Base-by-base conservation (phyloP, 2,797 vertebrate species). In the Adelosebastes latens region DNA sequence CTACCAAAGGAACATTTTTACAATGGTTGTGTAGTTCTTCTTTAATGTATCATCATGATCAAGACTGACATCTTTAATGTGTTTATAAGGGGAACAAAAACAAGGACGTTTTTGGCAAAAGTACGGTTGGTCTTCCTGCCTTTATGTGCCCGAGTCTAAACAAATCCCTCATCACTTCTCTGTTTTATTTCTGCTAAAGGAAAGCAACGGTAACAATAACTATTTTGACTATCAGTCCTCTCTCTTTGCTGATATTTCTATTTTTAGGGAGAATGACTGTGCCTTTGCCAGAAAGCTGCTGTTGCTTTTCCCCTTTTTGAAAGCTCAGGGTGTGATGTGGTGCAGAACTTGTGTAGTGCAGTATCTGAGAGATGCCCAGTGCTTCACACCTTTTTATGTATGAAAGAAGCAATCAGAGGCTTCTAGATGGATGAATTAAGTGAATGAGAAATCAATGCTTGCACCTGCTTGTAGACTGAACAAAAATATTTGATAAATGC, bases 201-300 rank as follows among this genome's bases (percentile, higher is more conserved):
- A 91, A 90, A 87, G 83, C 82, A 91, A 93, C 90, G 88, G 93
- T 93, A 91, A 83, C 63, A 66, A 39, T 56, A 46, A 75, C 42
- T 79, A 46, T 75, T 80, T 75, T 29, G 72, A 73, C 62, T 80
- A 70, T 77, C 69, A 58, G 73, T 76, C 75, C 69, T 55, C 18
- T 79, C 42, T 81, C 63, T 68, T 72, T 68, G 46, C 59, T 36
- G 49, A 34, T 64, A 25, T 31, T 34, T 10, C 18, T 55, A 70
- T 27, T 72, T 20, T 29, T 25, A 64, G 82, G 81, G 77, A 90
- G 89, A 82, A 84, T 77, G 76, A 92, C 92, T 92, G 91, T 90
- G 84, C 89, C 82, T 92, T 92, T 93, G 92, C 91, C 91, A 91
- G 80, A 89, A 91, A 92, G 91, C 91, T 92, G 91, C 92, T 92